These are phyloP conservation scores for Lasiurus borealis DNA, from an alignment of 2,113 vertebrate species.

Conservation along the genomic window DNA sequence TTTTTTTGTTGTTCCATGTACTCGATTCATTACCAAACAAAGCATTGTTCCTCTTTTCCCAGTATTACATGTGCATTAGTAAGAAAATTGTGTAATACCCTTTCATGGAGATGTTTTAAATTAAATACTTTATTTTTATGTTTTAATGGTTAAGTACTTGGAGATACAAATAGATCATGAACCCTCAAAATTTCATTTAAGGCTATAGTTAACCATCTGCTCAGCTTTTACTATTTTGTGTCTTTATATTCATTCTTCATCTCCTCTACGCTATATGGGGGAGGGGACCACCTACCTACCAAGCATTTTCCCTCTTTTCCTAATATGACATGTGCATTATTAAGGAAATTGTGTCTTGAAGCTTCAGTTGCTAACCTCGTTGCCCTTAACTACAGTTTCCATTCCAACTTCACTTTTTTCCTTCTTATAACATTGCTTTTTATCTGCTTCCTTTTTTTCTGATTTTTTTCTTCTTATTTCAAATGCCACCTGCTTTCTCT, in stretches of 20 bases:
- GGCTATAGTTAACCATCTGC: neutral
- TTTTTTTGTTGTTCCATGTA: constrained; percentile 23
- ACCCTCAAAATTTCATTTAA: constrained; percentile 23
- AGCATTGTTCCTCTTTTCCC: neutral
- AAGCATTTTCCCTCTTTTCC: neutral
- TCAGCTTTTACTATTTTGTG: neutral
- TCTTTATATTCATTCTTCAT: constrained; percentile 2
- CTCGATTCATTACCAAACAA: neutral
- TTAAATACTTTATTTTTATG: constrained; percentile 13
- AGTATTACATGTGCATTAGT: neutral
- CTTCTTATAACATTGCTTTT: constrained; percentile 56
- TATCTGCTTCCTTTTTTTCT: constrained; percentile 65
- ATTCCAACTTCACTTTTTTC: constrained; percentile 13
- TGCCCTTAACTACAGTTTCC: constrained; percentile 2
- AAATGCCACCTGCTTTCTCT: constrained; percentile 67
- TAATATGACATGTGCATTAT: neutral
- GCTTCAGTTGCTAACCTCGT: constrained; percentile 51
- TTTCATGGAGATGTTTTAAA: neutral
- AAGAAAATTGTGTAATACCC: constrained; percentile 12
- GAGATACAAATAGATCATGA: neutral
- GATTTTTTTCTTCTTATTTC: constrained; percentile 55
- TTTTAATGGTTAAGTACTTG: constrained; percentile 61
- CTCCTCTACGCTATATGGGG: neutral
- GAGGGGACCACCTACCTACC: neutral
- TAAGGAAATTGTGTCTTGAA: constrained; percentile 48